These are phyloP conservation scores for Yponomeuta malinellus DNA, from an alignment of 2,888 invertebrate species.

Conservation along the genomic window DNA sequence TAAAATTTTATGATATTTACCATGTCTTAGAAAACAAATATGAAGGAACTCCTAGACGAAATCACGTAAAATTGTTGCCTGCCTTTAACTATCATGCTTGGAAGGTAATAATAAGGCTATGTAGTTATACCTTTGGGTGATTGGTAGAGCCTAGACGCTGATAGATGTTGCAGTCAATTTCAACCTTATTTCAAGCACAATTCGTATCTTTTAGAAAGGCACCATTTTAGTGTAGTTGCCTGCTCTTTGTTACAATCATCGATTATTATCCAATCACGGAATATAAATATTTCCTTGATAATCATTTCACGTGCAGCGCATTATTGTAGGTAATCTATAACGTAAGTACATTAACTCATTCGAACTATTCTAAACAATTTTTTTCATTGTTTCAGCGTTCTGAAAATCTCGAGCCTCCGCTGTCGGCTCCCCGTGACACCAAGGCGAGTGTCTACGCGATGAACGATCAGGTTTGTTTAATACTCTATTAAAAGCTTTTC, in stretches of 20 bases:
- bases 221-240: not conserved
- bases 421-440: slow-evolving; percentile 81
- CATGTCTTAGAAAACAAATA: not conserved
- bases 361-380: no score
- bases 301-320: not conserved
- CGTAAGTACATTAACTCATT: no score
- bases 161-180: not conserved
- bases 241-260: not conserved
- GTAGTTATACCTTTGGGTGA: slow-evolving; percentile 40
- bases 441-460: slow-evolving; percentile 82
- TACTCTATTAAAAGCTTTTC: not conserved
- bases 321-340: no score
- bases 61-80: slow-evolving; percentile 39
- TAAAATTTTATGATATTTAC: not conserved
- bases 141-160: no score
- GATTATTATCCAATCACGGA: not conserved
- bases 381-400: slow-evolving; percentile 79
- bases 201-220: not conserved
- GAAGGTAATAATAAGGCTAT: slow-evolving; percentile 48
- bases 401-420: slow-evolving; percentile 83
- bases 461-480: slow-evolving; percentile 82
- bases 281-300: not conserved
- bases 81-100: slow-evolving; percentile 54
- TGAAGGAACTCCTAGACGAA: slow-evolving; percentile 7
- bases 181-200: not conserved